Conservation (phyloP, 2,113 vertebrate species). For the Phylloscopus whistleri region DNA sequence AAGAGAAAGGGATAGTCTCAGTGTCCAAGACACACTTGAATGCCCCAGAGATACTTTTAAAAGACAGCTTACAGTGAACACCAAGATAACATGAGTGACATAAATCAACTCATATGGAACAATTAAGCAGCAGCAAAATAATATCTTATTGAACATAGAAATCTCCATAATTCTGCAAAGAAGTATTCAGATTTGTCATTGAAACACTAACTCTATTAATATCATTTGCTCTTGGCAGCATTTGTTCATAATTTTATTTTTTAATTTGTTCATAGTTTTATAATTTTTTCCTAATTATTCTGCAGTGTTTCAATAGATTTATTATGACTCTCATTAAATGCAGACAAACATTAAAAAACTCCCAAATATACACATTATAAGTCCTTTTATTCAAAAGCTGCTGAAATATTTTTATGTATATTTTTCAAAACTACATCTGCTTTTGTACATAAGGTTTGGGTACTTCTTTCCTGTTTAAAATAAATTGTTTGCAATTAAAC, state of each 20-base stretch:
- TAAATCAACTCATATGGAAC: background rate
- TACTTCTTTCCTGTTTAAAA: background rate
- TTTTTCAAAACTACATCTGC: background rate
- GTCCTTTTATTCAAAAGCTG: background rate
- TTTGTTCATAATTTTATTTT: background rate
- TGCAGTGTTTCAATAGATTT: background rate
- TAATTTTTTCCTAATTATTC: background rate
- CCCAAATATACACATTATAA: background rate
- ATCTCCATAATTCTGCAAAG: background rate
- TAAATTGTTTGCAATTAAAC: background rate
- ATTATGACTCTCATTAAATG: background rate
- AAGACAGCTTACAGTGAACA: background rate
- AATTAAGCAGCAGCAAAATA: background rate
- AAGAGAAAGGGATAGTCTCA: background rate
- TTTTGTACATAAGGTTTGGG: background rate
- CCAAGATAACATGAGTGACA: background rate
- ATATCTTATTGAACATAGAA: background rate
- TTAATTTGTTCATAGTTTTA: background rate
- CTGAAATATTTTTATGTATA: background rate
- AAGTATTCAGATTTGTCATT: background rate
- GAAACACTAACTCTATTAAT: background rate
- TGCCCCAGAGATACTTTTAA: background rate
- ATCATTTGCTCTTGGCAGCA: background rate
- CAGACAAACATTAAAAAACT: background rate
- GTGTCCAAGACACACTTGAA: background rate